Conservation (phyloP, 2,888 invertebrate genomes). For the Heliconius ethilla region DNA sequence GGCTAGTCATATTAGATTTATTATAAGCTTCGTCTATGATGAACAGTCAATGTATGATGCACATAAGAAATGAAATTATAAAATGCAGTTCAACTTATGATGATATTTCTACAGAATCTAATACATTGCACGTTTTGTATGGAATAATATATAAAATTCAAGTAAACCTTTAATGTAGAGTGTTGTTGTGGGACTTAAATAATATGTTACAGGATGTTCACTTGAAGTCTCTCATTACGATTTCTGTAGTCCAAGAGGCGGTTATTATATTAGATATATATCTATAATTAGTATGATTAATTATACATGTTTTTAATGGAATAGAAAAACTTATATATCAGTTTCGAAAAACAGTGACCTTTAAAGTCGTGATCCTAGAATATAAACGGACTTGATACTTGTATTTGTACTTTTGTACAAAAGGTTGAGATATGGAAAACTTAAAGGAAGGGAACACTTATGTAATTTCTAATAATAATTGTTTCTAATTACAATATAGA, state of each 20-base stretch:
- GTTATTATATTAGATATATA: background rate
- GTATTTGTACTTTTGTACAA: background rate
- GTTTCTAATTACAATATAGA: background rate
- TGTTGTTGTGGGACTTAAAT: conserved; percentile 22
- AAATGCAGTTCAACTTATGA: background rate
- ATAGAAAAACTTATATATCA: background rate
- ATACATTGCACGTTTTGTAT: conserved; percentile 2
- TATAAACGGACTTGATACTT: background rate
- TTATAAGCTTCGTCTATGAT: background rate
- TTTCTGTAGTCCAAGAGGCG: conserved; percentile 33
- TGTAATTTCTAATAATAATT: background rate
- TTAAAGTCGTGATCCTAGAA: background rate
- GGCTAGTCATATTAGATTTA: conserved; percentile 42
- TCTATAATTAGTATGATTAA: background rate
- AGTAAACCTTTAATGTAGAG: conserved; percentile 5
- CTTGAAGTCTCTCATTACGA: conserved; percentile 40
- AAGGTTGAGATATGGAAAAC: background rate
- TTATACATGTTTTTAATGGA: background rate
- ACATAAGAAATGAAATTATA: background rate
- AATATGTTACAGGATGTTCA: conserved; percentile 47
- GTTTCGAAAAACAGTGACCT: background rate
- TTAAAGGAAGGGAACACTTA: too few relatives aligned
- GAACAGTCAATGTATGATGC: conserved; percentile 34
- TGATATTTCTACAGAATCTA: background rate
- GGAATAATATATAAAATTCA: background rate